Base-by-base conservation (phyloP, 2,113 vertebrate genomes). In the Pollimyrus isidori region DNA sequence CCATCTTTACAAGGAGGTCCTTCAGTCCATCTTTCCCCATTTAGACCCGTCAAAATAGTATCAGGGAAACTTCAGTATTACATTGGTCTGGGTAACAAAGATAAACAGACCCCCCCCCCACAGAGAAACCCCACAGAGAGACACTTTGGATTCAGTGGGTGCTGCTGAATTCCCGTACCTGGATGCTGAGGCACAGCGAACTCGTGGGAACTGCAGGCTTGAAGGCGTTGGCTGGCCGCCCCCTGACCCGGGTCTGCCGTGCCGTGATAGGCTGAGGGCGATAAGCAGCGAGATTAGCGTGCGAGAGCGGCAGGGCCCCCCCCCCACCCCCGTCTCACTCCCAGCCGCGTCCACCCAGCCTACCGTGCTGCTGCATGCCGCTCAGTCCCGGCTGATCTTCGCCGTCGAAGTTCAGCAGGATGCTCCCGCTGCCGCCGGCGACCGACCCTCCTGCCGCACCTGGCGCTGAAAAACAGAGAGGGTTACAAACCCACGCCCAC, bases 161-260 rank as follows among this genome's bases (percentile, higher is more conserved):
- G 6, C 45, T 39, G 53, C 1, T 30, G 65, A 58, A 26, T 87
- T 92, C 35, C 2, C 13, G 10, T 88, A 95, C 94, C 95, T 92
- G 94, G 94, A 88, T 93, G 93, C 39, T 94, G 94, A 89, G 93
- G 93, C 89, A 94, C 94, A 89, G 94, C 93, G 4, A 96, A 95
- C 92, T 95, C 92, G 15, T 94, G 91, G 45, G 10, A 53, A 86
- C 39, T 73, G 86, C 89, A 91, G 26, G 87, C 85, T 26, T 88
- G 94, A 87, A 93, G 91, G 39, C 45, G 91, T 89, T 92, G 93
- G 92, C 89, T 94, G 92, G 92, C 91, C 87, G 89, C 80, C 89
- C 56, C 90, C 89, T 92, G 91, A 56, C 88, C 93, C 62, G 91
- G 58, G 45, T 95, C 94, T 87, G 93, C 91, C 4, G 39, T n/a